Conservation (phyloP, 64 coral and sea anemone species). For the Porites lutea region DNA sequence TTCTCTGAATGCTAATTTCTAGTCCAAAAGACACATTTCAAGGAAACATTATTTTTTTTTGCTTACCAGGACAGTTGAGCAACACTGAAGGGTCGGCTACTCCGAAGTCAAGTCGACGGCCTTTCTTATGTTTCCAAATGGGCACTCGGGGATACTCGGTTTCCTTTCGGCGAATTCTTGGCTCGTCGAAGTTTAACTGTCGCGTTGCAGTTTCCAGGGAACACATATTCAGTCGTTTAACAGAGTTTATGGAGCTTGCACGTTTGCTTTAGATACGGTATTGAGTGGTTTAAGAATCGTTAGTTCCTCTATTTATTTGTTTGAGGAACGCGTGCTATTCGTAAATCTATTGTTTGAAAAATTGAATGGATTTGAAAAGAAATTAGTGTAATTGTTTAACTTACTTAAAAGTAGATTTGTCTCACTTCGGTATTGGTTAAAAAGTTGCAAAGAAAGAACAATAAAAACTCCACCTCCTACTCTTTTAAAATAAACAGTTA, state of each 20-base stretch:
- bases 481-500: background rate
- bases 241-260: too few species aligned
- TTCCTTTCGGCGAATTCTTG: too few species aligned
- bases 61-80: background rate
- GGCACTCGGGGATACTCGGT: too few species aligned
- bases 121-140: background rate
- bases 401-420: background rate
- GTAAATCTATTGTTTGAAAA: conserved; percentile 10
- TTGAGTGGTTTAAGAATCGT: too few species aligned
- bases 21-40: background rate
- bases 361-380: conserved; percentile 34
- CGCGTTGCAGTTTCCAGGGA: too few species aligned
- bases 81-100: background rate
- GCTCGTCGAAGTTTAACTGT: too few species aligned
- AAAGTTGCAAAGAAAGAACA: background rate
- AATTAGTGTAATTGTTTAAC: background rate
- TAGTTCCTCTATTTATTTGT: conserved; percentile 4
- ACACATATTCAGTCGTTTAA: too few species aligned
- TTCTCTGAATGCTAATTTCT: background rate
- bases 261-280: too few species aligned
- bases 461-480: background rate
- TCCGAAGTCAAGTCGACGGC: conserved; percentile 21
- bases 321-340: background rate
- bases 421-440: conserved; percentile 20
- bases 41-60: background rate